These are phyloP conservation scores for Stratiolaelaps scimitus DNA, from an alignment of 1,140 invertebrate genomes.

Conservation along the genomic window DNA sequence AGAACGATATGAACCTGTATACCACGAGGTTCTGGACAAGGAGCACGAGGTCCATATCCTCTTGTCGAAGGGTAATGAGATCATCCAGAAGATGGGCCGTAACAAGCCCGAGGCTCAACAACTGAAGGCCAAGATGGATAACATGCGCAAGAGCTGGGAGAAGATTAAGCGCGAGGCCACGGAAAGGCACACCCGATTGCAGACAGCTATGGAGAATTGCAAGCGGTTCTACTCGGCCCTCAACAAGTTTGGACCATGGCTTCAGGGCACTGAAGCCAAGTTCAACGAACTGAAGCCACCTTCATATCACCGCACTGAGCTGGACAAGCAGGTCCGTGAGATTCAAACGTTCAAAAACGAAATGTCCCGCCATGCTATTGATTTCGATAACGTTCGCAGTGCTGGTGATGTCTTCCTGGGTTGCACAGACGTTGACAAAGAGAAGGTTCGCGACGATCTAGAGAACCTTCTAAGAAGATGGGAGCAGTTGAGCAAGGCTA, in stretches of 20 bases:
- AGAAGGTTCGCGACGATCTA: constrained; percentile 68
- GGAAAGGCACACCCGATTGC: constrained; percentile 65
- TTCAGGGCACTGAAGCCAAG: constrained; percentile 70
- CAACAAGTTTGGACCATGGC: constrained; percentile 74
- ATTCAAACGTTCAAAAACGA: constrained; percentile 72
- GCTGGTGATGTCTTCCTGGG: constrained; percentile 66
- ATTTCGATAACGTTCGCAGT: constrained; percentile 73
- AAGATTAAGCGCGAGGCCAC: constrained; percentile 68
- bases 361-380: constrained; percentile 72
- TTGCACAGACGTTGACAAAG: constrained; percentile 76
- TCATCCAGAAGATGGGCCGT: constrained; percentile 48
- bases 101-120: constrained; percentile 45
- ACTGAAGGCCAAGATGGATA: constrained; percentile 57
- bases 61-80: constrained; percentile 72
- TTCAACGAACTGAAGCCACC: constrained; percentile 61
- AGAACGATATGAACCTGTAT: constrained; percentile 71
- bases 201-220: constrained; percentile 80
- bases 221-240: constrained; percentile 71
- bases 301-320: constrained; percentile 65
- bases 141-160: constrained; percentile 76
- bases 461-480: constrained; percentile 66
- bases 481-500: constrained; percentile 72
- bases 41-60: constrained; percentile 90
- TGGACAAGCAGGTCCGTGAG: constrained; percentile 77
- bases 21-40: constrained; percentile 69